Evolutionary conservation across 2,888 invertebrate genomes (phyloP).

Genomic region (Pristionchus mayeri): DNA sequence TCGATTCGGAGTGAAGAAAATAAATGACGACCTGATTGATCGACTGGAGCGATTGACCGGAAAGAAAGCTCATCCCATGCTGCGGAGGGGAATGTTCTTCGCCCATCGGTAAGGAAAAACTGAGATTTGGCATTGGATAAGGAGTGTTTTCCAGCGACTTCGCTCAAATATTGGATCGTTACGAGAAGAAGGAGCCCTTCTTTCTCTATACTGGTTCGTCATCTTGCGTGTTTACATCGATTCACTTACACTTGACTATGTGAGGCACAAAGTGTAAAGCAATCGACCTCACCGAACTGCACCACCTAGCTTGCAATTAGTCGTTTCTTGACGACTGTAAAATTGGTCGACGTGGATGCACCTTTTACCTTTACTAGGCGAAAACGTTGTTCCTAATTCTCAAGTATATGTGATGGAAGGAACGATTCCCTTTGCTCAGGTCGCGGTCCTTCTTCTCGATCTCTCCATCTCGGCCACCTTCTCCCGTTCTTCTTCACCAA

Average conservation of each 20-base stretch:
- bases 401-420: too few relatives aligned
- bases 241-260: too few relatives aligned
- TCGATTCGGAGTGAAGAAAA: too few relatives aligned
- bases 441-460: constrained; percentile 82
- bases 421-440: too few relatives aligned
- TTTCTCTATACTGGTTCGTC: constrained; percentile 90
- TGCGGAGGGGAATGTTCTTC: constrained; percentile 94
- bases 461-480: constrained; percentile 93
- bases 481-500: constrained; percentile 93
- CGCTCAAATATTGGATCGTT: constrained; percentile 86
- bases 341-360: too few relatives aligned
- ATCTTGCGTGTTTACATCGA: too few relatives aligned
- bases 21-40: too few relatives aligned
- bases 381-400: too few relatives aligned
- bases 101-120: constrained; percentile 85
- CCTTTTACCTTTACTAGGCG: too few relatives aligned
- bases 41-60: too few relatives aligned
- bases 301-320: neutral
- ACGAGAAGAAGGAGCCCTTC: constrained; percentile 92
- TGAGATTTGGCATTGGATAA: neutral
- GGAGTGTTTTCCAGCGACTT: constrained; percentile 82
- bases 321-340: too few relatives aligned
- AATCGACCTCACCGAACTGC: too few relatives aligned
- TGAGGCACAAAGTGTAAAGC: constrained; percentile 77
- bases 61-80: constrained; percentile 88